Evolutionary conservation across 37 sponge, comb jelly and placozoan species (phyloP).

Genomic region (Beroe ovata): DNA sequence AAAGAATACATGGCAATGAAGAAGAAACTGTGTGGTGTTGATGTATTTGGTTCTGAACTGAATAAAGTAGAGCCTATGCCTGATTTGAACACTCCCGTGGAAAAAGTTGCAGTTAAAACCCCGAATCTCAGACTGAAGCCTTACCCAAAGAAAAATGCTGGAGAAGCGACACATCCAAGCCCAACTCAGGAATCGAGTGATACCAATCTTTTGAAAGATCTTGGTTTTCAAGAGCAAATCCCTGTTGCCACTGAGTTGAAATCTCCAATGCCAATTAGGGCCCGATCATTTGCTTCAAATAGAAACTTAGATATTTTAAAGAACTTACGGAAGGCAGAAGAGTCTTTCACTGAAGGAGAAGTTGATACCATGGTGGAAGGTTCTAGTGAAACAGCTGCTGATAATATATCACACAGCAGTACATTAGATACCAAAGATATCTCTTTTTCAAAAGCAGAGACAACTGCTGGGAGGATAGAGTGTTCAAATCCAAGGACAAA

Average conservation of each 20-base stretch:
- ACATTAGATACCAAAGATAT: no score
- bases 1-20: conserved; percentile 31
- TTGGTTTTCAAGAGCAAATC: neutral
- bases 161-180: no score
- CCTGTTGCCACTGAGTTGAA: neutral
- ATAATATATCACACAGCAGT: no score
- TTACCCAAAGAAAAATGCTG: neutral
- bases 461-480: no score
- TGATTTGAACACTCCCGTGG: neutral
- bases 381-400: no score
- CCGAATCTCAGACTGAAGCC: conserved; percentile 32
- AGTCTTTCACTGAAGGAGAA: no score
- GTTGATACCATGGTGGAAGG: no score
- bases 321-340: neutral
- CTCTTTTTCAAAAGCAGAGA: no score
- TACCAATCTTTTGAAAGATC: neutral
- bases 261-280: neutral
- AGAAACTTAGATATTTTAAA: neutral
- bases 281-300: neutral
- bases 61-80: neutral
- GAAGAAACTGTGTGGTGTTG: conserved; percentile 4
- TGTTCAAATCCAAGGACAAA: no score
- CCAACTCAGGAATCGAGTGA: neutral
- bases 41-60: conserved; percentile 54
- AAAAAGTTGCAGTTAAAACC: neutral